These are phyloP conservation scores for Limenitis camilla DNA, from an alignment of 2,888 invertebrate genomes.

Conservation along the genomic window DNA sequence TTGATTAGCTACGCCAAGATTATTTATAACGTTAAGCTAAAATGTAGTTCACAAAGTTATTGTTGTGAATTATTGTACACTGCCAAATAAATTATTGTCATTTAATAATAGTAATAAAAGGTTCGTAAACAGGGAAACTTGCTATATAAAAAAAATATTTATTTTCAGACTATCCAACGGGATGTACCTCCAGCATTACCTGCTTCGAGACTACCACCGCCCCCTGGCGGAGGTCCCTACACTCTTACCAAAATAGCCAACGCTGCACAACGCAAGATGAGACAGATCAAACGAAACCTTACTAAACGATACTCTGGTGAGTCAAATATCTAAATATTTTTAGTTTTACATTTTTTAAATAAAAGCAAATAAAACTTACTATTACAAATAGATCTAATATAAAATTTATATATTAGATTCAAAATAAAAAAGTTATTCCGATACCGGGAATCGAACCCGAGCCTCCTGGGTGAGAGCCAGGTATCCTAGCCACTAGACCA, in stretches of 20 bases:
- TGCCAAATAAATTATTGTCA: too few relatives aligned
- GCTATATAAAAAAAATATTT: neutral
- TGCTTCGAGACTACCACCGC: slow-evolving; percentile 73
- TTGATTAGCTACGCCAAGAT: too few relatives aligned
- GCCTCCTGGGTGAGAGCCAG: slow-evolving; percentile 65
- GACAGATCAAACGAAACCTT: slow-evolving; percentile 78
- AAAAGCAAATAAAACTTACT: too few relatives aligned
- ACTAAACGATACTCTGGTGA: slow-evolving; percentile 72
- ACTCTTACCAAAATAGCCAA: slow-evolving; percentile 79
- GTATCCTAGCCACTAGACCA: slow-evolving; percentile 24
- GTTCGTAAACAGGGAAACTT: neutral
- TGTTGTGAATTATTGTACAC: too few relatives aligned
- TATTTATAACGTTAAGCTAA: too few relatives aligned
- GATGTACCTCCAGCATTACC: slow-evolving; percentile 49
- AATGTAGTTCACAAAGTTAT: too few relatives aligned
- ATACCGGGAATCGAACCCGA: slow-evolving; percentile 83
- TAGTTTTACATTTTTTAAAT: neutral
- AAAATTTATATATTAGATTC: too few relatives aligned
- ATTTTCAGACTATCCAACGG: slow-evolving; percentile 30
- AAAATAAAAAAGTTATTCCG: too few relatives aligned
- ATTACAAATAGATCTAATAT: too few relatives aligned
- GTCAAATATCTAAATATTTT: slow-evolving; percentile 7
- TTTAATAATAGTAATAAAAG: too few relatives aligned
- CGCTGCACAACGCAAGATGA: slow-evolving; percentile 76
- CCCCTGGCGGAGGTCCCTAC: slow-evolving; percentile 76